Percentiles rank a stretch among this genome's conserved stretches.
Evolutionary conservation across 2,888 invertebrate genomes (phyloP).

Genomic region (Selenia dentaria): DNA sequence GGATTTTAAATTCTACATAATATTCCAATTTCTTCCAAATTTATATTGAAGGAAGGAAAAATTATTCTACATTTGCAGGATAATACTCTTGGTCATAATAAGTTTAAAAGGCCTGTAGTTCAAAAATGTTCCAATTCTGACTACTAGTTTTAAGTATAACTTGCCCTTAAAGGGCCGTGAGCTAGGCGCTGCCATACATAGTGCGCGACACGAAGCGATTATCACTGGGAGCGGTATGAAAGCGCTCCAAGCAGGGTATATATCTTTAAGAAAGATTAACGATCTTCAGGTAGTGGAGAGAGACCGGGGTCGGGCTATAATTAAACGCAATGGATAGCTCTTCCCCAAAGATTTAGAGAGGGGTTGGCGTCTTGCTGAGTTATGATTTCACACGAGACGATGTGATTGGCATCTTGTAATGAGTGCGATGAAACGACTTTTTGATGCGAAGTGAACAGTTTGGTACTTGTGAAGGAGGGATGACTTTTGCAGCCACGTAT

Average conservation of each 20-base stretch:
- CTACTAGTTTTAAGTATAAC: no score
- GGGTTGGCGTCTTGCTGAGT: constrained; percentile 79
- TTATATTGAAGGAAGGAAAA: no score
- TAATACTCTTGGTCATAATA: no score
- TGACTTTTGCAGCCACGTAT: constrained; percentile 6
- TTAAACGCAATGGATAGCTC: constrained; percentile 82
- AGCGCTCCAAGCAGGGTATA: constrained; percentile 69
- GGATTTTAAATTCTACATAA: no score
- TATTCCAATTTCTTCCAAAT: no score
- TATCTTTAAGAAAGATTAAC: constrained; percentile 85
- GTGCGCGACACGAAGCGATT: constrained; percentile 71
- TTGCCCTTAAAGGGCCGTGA: constrained; percentile 47
- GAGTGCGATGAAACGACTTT: constrained; percentile 64
- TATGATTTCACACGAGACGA: constrained; percentile 78
- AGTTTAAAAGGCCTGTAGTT: no score
- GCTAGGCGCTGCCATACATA: constrained; percentile 41
- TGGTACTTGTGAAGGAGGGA: constrained; percentile 21
- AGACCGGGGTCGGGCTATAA: constrained; percentile 76
- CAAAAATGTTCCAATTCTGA: no score
- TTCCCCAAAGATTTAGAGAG: constrained; percentile 79
- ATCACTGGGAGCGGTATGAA: constrained; percentile 61
- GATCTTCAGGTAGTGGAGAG: constrained; percentile 75
- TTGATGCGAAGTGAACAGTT: constrained; percentile 44
- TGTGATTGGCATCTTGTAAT: constrained; percentile 78
- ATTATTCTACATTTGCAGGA: no score